Conservation (phyloP, 2,888 invertebrate genomes). For the Sinodicranocentrus sp. region DNA sequence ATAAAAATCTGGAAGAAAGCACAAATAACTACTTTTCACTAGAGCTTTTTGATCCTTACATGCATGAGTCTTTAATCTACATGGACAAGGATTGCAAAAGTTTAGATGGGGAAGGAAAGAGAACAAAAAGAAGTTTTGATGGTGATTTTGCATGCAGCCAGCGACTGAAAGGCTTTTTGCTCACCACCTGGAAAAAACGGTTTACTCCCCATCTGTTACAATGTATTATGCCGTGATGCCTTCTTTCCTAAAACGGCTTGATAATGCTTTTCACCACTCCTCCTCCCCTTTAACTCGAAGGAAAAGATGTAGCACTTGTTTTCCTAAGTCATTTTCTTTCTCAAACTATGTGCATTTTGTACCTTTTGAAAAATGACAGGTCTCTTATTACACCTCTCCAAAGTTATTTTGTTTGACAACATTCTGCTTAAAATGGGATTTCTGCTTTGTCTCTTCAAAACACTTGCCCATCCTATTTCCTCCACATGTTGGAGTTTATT, state of each 20-base stretch:
- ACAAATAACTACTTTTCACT: neutral
- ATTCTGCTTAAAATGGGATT: neutral
- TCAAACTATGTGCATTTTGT: neutral
- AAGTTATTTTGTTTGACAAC: too few relatives aligned
- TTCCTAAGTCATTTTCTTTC: neutral
- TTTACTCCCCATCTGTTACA: slow-evolving; percentile 61
- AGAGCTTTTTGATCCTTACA: neutral
- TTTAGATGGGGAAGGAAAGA: slow-evolving; percentile 13
- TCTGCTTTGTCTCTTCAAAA: neutral
- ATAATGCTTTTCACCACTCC: slow-evolving; percentile 54
- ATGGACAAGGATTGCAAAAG: slow-evolving; percentile 1
- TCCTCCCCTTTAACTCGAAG: slow-evolving; percentile 43
- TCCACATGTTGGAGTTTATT: too few relatives aligned
- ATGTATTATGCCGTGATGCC: slow-evolving; percentile 50
- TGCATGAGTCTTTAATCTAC: neutral
- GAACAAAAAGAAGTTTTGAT: slow-evolving; percentile 61
- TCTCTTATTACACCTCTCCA: neutral
- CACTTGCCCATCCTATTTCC: neutral
- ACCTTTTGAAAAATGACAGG: neutral
- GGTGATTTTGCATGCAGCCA: slow-evolving; percentile 63
- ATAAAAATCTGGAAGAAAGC: neutral
- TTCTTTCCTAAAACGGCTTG: slow-evolving; percentile 37
- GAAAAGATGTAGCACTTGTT: neutral
- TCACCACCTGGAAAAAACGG: slow-evolving; percentile 41
- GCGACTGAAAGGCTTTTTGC: slow-evolving; percentile 41